Evolutionary conservation across 2,888 invertebrate genomes (phyloP), one percentile per base, ranked within the genome.

Genomic region (Thyatira batis): DNA sequence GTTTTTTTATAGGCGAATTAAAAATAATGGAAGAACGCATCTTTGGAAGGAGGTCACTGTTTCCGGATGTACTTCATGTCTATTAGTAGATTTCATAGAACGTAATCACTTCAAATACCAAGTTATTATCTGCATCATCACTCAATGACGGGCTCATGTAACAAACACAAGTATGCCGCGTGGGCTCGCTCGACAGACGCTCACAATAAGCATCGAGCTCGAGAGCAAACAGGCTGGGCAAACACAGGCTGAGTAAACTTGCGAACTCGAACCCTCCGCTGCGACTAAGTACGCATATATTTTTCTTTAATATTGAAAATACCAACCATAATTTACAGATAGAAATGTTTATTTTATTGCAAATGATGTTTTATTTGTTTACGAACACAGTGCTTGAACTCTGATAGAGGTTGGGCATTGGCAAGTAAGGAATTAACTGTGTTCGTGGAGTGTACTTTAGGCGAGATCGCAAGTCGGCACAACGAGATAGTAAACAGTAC

Each of bases 401-500:
- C 17, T 39, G 39, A 8, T 39, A 39, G 13, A 33, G 3, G 13
- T 33, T 13, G 33, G 3, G n/a, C 13, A n/a, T 27, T 25, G 46
- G 25, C 25, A 27, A 46, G 46, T 46, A 25, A 17, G 28, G 25
- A 3, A 20, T 17, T 48, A 48, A 27, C 13, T 49, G 20, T 30
- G 45, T 48, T 33, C 51, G 49, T 23, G 51, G n/a, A 44, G 56
- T 45, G 51, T 27, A 46, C 44, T 46, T 39, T 43, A 30, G 11
- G 30, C 49, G 23, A 23, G 23, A 23, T 23, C 23, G 17, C 39
- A 39, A 39, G 68, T 69, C 66, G 61, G 70, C 67, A 64, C 75
- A 75, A 80, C 76, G 77, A 80, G 76, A 76, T 70, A 70, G 82
- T 75, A 87, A 87, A 87, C 80, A 87, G 75, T 57, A 64, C 78